Evolutionary conservation across 2,797 vertebrate species (phyloP), one percentile per base, ranked within the genome.

Genomic region (Octomys mimax): DNA sequence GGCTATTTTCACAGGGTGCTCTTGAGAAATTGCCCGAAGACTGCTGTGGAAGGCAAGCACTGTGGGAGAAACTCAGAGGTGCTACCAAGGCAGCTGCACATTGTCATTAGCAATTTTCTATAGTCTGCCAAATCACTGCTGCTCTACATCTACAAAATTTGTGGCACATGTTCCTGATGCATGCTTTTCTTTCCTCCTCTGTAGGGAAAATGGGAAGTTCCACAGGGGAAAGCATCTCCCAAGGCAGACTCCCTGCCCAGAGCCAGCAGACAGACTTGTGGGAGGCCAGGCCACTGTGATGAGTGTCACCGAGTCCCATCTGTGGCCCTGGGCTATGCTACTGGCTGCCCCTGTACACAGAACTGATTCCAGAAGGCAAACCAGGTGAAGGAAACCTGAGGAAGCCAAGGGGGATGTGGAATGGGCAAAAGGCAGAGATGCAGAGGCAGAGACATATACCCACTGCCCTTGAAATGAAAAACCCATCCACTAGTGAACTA

Each of bases 21-120:
- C 39, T 92, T 57, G 81, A 86, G 71, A 42, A 85, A 64, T 1
- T 92, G 54, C 79, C 5, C 16, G 80, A 39, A 26, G 33, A 87
- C 75, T 46, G 79, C 8, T 52, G 33, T 61, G 22, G 49, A 49
- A 49, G 49, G 49, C 49, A 49, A 49, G 49, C 77, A 82, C 28
- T 59, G 3, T 59, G 5, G 87, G 87, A 88, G 52, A 95, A 88
- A 87, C 73, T 87, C 49, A 89, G 57, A 54, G 68, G 33, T n/a
- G 52, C 46, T 77, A 77, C 13, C 54, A 81, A n/a, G 59, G 73
- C 26, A 46, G 46, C 21, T 77, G 22, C 62, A 91, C 73, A 57
- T 26, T 28, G 61, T 42, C 61, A 79, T 57, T 89, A 92, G 87
- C 13, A 77, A 13, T 24, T 91, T 82, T 22, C n/a, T 22, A 33